phyloP scores from a whole-genome alignment of 2,113 vertebrate genomes.

The Cyphomyrus plagiostoma region DNA sequence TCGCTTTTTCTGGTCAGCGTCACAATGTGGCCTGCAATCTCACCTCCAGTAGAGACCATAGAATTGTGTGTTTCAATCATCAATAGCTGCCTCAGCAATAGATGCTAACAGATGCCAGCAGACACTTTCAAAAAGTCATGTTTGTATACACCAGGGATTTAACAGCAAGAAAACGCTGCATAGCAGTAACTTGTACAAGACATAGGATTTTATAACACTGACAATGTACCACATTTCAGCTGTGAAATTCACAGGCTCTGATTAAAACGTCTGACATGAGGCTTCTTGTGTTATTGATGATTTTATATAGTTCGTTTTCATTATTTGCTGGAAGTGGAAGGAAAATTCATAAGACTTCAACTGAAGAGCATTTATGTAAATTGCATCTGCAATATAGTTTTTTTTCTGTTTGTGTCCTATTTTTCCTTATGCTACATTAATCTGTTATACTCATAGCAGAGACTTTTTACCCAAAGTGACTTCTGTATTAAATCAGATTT shows the following conservation, averaged over 20 bases:
- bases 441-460: not conserved
- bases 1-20: not conserved
- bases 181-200: not conserved
- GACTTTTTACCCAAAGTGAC: not conserved
- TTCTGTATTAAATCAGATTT: not conserved
- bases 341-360: not conserved
- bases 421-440: not conserved
- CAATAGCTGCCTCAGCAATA: not conserved
- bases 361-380: not conserved
- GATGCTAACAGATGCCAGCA: not conserved
- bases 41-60: not conserved
- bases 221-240: constrained; percentile 10
- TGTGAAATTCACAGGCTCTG: constrained; percentile 11
- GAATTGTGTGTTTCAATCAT: not conserved
- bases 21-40: not conserved
- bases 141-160: not conserved
- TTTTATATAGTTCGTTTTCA: not conserved
- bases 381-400: not conserved
- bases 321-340: constrained; percentile 1
- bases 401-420: not conserved
- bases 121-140: not conserved
- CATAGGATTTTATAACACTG: constrained; percentile 11
- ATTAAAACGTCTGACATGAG: constrained; percentile 15
- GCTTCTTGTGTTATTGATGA: not conserved
- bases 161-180: not conserved